Evolutionary conservation across 37 sponge, comb jelly and placozoan genomes (phyloP), one percentile per base, ranked within the genome.

Genomic region (Hormiphora californensis): DNA sequence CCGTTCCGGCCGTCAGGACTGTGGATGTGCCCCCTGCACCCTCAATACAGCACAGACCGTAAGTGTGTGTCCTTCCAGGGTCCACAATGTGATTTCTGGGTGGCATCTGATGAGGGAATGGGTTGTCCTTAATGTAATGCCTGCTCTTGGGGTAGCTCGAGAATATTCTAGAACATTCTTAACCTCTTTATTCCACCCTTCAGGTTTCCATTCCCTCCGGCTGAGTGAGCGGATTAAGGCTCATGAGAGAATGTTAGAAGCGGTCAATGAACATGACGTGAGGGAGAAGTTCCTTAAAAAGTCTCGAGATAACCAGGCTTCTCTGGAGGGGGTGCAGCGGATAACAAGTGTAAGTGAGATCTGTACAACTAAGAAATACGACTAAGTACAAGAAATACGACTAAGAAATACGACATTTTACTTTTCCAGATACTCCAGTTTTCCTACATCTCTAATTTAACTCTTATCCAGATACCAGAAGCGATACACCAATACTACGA

Each of bases 1-100:
- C 92, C 95, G 53, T 85, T 85, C 17, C 61, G 69, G 25, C 95
- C 95, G n/a, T 39, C 90, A 12, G 34, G 91, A 0, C 67, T 86
- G 32, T 95, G 95, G 95, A 95, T 95, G 95, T 95, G 95, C 37
- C 95, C 95, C 15, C 38, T 65, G 0, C 95, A 95, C 69, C 88
- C 93, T 15, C 87, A 95, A 30, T 87, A 90, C 40, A 51, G 33
- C 33, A 88, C 87, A 27, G 93, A 90, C 54, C 93, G 93, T 54
- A 1, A 86, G 39, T 73, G 17, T 39, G 21, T 11, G n/a, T 69
- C 85, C 32, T 31, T 19, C 8, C 11, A 15, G 30, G 44, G 40
- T 40, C 65, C 12, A 28, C 62, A 21, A 35, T 86, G 31, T 69
- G 11, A 59, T 32, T 54, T 39, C n/a, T n/a, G 22, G 12, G 17